Evolutionary conservation across 2,888 invertebrate genomes (phyloP), one percentile per base, ranked within the genome.

Genomic region (Diabrotica balteata): DNA sequence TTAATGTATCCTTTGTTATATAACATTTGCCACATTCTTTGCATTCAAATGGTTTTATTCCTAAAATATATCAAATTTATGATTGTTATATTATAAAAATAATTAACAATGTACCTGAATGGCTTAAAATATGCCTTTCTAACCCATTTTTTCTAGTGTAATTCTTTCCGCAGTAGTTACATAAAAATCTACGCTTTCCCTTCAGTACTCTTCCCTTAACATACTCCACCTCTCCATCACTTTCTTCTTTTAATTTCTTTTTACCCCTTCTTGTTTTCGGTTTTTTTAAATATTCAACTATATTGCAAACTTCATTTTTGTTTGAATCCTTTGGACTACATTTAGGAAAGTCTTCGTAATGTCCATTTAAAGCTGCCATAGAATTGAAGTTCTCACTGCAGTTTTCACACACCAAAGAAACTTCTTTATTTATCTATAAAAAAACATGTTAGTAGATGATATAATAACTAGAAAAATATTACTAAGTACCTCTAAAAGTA

Each of bases 61-160:
- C 64, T 64, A 58, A 44, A 63, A 45, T 54, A 2, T 32, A 32
- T 32, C 32, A 32, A 32, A 32, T 1, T 2, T 32, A 32, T 32
- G 32, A 32, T 32, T n/a, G n/a, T 32, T 32, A 4, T 32, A 32
- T 5, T 32, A 32, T 32, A 32, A 32, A 32, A 32, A 32, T 4
- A 32, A 32, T 32, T 32, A 32, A 4, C 32, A 32, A 32, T 32
- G 5, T 22, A 63, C 64, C 73, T 8, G 73, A 67, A 49, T 73
- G 73, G 22, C 72, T 73, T 53, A 73, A 42, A 49, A 73, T 73
- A 51, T 73, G 73, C 32, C 73, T 66, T 9, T 73, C 73, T 53
- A 73, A 57, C 9, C 73, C 73, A 53, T 73, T 73, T 58, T 73
- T 73, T 52, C 73, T 71, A 6, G 73, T 73, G 49, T 73, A 73